These are phyloP conservation scores for Esox masquinongy DNA, from an alignment of 2,797 vertebrate species.

Conservation along the genomic window DNA sequence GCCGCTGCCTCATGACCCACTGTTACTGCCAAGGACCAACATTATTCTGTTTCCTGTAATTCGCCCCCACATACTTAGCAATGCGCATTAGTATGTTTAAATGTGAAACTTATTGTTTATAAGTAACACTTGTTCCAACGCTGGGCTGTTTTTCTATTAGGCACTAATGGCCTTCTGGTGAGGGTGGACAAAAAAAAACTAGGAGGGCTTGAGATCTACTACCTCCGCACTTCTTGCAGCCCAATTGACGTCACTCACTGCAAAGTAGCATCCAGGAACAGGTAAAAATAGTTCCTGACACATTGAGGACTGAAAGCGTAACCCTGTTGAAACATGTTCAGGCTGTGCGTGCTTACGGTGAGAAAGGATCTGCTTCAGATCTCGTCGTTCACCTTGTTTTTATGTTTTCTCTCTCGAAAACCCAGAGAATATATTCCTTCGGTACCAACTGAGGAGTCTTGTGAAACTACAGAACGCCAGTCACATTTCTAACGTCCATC, in stretches of 20 bases:
- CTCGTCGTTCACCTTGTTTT: no score
- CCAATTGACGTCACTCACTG: constrained; percentile 21
- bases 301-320: background rate
- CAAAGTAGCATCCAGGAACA: constrained; percentile 25
- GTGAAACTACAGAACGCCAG: no score
- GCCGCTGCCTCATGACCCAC: constrained; percentile 13
- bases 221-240: background rate
- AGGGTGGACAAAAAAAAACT: background rate
- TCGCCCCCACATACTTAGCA: constrained; percentile 18
- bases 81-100: background rate
- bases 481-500: no score
- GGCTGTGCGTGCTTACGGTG: no score
- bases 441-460: no score
- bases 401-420: no score
- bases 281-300: constrained; percentile 45
- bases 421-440: no score
- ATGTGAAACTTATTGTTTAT: background rate
- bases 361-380: no score
- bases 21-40: background rate
- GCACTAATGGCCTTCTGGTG: background rate
- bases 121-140: background rate
- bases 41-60: background rate
- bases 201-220: constrained; percentile 5
- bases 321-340: no score
- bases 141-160: background rate